These are phyloP conservation scores for Drosophila histrio DNA, from an alignment of 2,888 invertebrate genomes.

Conservation along the genomic window DNA sequence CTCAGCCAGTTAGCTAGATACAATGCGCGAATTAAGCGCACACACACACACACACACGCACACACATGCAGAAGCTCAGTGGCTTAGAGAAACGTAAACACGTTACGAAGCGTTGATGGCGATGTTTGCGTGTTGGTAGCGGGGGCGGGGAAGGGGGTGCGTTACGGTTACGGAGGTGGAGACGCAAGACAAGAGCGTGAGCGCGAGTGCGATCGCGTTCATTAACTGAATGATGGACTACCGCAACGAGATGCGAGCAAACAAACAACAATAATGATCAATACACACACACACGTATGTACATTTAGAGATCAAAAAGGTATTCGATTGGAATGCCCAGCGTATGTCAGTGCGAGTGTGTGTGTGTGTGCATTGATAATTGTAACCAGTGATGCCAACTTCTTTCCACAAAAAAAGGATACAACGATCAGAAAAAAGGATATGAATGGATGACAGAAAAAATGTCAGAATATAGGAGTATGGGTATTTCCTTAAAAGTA, in stretches of 20 bases:
- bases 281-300: slow-evolving; percentile 19
- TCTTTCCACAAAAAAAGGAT: too few species aligned
- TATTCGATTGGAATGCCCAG: slow-evolving; percentile 56
- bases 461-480: too few species aligned
- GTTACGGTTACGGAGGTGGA: neutral
- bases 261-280: slow-evolving; percentile 57
- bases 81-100: slow-evolving; percentile 74
- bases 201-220: slow-evolving; percentile 49
- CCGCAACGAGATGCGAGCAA: slow-evolving; percentile 51
- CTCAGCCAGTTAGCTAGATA: slow-evolving; percentile 61
- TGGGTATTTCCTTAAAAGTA: too few species aligned
- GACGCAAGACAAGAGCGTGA: slow-evolving; percentile 17
- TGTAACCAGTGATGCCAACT: too few species aligned
- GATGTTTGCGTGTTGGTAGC: slow-evolving; percentile 13
- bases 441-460: too few species aligned
- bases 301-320: slow-evolving; percentile 33
- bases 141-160: slow-evolving; percentile 12
- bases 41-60: slow-evolving; percentile 28
- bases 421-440: too few species aligned
- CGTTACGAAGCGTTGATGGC: slow-evolving; percentile 59
- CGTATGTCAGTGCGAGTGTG: neutral
- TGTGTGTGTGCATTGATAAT: slow-evolving; percentile 12
- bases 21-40: slow-evolving; percentile 71
- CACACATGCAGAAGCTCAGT: slow-evolving; percentile 29
- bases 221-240: slow-evolving; percentile 72